Evolutionary conservation across 2,797 vertebrate species (phyloP).

Genomic region (Melanogrammus aeglefinus): DNA sequence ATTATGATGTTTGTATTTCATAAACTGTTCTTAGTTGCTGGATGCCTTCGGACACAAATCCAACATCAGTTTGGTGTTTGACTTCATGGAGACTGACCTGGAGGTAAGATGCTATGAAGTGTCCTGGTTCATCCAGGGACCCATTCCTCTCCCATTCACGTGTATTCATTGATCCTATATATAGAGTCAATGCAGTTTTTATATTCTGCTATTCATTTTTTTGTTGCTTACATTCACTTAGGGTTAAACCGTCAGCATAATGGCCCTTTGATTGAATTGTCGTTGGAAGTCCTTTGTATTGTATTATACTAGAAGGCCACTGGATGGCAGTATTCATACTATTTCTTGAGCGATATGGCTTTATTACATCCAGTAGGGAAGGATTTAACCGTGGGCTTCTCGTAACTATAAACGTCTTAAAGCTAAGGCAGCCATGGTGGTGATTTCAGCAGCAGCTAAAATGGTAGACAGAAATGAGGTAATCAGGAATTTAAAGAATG

Average conservation of each 20-base stretch:
- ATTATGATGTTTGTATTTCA: neutral
- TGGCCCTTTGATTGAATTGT: neutral
- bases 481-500: neutral
- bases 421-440: neutral
- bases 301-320: conserved; percentile 20
- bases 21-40: conserved; percentile 78
- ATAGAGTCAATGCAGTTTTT: neutral
- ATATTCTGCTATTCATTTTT: neutral
- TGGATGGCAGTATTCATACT: conserved; percentile 11
- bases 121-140: neutral
- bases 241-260: neutral
- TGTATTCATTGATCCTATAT: no score
- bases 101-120: conserved; percentile 75
- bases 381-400: neutral
- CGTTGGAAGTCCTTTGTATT: neutral
- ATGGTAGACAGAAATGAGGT: neutral
- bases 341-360: neutral
- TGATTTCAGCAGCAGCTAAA: neutral
- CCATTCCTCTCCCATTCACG: neutral
- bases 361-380: neutral
- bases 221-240: neutral
- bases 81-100: conserved; percentile 98
- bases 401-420: neutral
- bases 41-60: conserved; percentile 99
- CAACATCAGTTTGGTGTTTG: conserved; percentile 97